phyloP scores from a whole-genome alignment of 1,140 invertebrate genomes.

The Drosophila takahashii region DNA sequence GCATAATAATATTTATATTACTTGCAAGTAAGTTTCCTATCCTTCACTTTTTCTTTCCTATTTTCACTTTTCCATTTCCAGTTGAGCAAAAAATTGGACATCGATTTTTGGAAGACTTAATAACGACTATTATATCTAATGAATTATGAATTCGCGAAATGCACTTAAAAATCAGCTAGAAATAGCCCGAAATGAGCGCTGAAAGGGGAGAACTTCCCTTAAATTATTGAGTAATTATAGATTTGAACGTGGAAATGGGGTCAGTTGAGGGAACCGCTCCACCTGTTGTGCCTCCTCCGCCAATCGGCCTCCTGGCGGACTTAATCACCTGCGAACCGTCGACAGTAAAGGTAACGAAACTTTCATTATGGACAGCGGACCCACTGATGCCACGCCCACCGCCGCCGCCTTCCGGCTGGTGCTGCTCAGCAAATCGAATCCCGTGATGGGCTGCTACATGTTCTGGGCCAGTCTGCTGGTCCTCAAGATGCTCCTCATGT shows the following conservation, averaged over 20 bases:
- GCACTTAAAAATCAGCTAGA: not conserved
- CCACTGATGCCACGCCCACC: not conserved
- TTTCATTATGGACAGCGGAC: slow-evolving; percentile 9
- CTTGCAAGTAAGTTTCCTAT: no score
- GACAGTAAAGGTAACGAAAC: not conserved
- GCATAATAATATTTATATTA: no score
- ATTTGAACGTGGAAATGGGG: not conserved
- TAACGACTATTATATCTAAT: not conserved
- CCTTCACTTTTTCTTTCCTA: no score
- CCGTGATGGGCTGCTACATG: slow-evolving; percentile 84
- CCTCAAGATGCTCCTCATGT: slow-evolving; percentile 86
- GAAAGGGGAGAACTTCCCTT: no score
- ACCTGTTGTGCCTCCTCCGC: slow-evolving; percentile 7
- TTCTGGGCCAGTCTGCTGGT: slow-evolving; percentile 85
- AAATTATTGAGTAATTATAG: slow-evolving; percentile 10
- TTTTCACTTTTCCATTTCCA: no score
- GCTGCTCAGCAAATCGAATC: slow-evolving; percentile 73
- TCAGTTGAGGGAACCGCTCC: slow-evolving; percentile 21
- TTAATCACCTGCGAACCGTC: slow-evolving; percentile 6
- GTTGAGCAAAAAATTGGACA: not conserved
- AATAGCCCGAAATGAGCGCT: not conserved
- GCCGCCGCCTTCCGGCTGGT: slow-evolving; percentile 5
- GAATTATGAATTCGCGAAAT: not conserved
- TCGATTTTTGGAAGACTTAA: not conserved
- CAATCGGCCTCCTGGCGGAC: not conserved